Evolutionary conservation across 2,888 invertebrate genomes (phyloP).

Genomic region (Microdon myrmicae): DNA sequence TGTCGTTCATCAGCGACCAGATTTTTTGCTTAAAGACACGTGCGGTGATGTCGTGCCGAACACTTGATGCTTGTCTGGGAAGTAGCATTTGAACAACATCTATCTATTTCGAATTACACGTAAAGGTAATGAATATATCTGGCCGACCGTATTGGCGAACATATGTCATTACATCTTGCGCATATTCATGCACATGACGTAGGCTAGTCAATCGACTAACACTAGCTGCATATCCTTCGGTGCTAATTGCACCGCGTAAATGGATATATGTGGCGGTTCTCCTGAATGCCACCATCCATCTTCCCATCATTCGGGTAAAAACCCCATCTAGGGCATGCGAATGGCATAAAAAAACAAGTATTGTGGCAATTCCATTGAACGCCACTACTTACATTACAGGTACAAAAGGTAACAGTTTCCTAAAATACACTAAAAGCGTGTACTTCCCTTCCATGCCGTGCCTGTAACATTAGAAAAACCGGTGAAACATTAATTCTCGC

Average conservation of each 20-base stretch:
- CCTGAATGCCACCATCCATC: too few species aligned
- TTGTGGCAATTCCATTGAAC: too few species aligned
- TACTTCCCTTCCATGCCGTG: too few species aligned
- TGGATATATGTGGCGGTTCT: too few species aligned
- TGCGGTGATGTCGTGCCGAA: constrained; percentile 37
- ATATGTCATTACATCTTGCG: constrained; percentile 44
- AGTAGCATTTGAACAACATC: constrained; percentile 10
- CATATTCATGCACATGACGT: constrained; percentile 50
- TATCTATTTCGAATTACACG: constrained; percentile 25
- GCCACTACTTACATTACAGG: too few species aligned
- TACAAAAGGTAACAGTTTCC: too few species aligned
- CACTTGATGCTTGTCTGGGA: constrained; percentile 10
- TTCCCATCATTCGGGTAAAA: too few species aligned
- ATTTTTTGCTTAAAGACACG: constrained; percentile 48
- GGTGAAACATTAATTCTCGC: too few species aligned
- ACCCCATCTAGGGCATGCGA: too few species aligned
- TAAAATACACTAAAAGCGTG: too few species aligned
- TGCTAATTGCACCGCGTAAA: constrained; percentile 58
- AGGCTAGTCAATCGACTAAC: constrained; percentile 40
- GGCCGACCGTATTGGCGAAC: constrained; percentile 37
- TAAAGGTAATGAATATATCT: constrained; percentile 36
- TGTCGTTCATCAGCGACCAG: constrained; percentile 38
- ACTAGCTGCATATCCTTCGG: constrained; percentile 53
- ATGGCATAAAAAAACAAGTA: too few species aligned
- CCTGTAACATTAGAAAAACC: too few species aligned